Evolutionary conservation across 2,113 vertebrate genomes (phyloP), one percentile per base, ranked within the genome.

Genomic region (Turnix velox): DNA sequence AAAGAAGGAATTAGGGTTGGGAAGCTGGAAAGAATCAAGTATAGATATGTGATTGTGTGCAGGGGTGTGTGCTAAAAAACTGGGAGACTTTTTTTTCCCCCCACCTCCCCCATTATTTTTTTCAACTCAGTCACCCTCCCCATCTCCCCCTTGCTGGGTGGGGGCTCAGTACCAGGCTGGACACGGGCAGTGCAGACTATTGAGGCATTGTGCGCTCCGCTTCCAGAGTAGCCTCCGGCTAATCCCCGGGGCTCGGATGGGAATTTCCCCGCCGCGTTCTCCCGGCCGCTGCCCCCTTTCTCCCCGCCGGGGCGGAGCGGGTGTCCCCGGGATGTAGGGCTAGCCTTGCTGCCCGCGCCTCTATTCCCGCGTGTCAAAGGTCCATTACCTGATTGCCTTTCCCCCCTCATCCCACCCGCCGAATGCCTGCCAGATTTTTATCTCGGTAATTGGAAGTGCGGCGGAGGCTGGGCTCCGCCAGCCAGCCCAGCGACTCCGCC

Each of bases 221-320:
- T 97, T 88, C 88, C 97, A 95, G 94, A 92, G 96, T 67, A 97
- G 96, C 95, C 97, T 96, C 96, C 94, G 95, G 96, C 97, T 96
- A 96, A 97, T 97, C 96, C 97, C 95, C 94, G 94, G 91, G 95
- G 92, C 94, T 97, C 79, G 97, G 84, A 96, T 93, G 97, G 97
- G 93, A 96, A 97, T 97, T 97, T 96, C 96, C 96, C 96, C 92
- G 95, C 96, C 93, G 97, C 96, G 95, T 94, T 96, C 94, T 95
- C 94, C 87, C 92, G 76, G 31, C 18, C 30, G 31, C 63, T 66
- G 52, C 22, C 67, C 51, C 49, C 65, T 52, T 39, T 5, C 86
- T 63, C 87, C 93, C 90, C 92, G 6, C 24, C 23, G 42, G 20
- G 28, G 79, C 37, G n/a, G 43, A 9, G 49, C 58, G 65, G 31